phyloP scores from a whole-genome alignment of 2,888 invertebrate species.

The Cordylochernes scorpioides region DNA sequence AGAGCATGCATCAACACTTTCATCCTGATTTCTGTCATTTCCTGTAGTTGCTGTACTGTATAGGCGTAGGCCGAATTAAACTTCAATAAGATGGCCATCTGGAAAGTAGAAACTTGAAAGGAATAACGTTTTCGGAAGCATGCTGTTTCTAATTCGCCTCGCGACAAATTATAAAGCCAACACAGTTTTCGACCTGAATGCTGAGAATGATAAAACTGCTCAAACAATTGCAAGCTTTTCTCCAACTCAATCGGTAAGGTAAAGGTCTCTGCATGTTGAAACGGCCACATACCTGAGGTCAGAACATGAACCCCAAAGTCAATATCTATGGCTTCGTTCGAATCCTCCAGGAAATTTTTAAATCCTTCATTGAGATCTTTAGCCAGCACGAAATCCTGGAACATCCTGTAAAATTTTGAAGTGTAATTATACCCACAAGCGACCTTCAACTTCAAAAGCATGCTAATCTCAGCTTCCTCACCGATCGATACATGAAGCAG shows the following conservation, averaged over 20 bases:
- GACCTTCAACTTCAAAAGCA: too few species aligned
- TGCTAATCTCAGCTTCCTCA: too few species aligned
- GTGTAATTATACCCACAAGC: conserved; percentile 99
- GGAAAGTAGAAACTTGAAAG: conserved; percentile 70
- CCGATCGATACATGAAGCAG: too few species aligned
- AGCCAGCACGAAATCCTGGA: conserved; percentile 90
- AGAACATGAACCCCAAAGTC: conserved; percentile 35
- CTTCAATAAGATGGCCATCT: conserved; percentile 89
- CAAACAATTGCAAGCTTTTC: conserved; percentile 75
- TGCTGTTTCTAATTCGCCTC: conserved; percentile 83
- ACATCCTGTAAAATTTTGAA: conserved; percentile 93
- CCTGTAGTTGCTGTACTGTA: conserved; percentile 59
- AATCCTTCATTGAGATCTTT: conserved; percentile 92
- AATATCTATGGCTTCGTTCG: conserved; percentile 44
- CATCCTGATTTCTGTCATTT: conserved; percentile 60
- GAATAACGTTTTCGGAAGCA: conserved; percentile 47
- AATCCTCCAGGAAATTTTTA: conserved; percentile 45
- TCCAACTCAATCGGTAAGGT: conserved; percentile 80
- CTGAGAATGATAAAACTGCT: conserved; percentile 76
- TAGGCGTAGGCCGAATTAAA: conserved; percentile 69
- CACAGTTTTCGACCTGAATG: conserved; percentile 90
- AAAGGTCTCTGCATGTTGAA: conserved; percentile 77
- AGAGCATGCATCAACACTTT: conserved; percentile 45
- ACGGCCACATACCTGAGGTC: conserved; percentile 95
- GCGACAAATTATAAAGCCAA: conserved; percentile 95